These are phyloP conservation scores for Notechis scutatus DNA, from an alignment of 2,113 vertebrate genomes.

Conservation along the genomic window DNA sequence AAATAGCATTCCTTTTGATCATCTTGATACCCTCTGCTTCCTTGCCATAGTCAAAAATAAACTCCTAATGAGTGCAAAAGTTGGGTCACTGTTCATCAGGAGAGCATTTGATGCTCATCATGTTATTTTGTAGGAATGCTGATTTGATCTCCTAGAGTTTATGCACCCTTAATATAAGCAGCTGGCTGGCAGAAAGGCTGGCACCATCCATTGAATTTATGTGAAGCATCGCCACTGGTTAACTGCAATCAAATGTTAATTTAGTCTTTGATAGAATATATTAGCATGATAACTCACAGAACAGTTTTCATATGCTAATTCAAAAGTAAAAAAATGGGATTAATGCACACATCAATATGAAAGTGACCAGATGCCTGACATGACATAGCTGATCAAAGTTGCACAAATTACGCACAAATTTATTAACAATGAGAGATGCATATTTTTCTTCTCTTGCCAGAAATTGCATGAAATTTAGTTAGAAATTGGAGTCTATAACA, in stretches of 20 bases:
- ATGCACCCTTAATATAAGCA: constrained; percentile 53
- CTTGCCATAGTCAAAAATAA: constrained; percentile 17
- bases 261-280: constrained; percentile 65
- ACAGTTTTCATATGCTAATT: constrained; percentile 63
- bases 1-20: neutral
- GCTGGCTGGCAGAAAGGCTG: constrained; percentile 45
- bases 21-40: constrained; percentile 20
- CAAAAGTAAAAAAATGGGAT: constrained; percentile 57
- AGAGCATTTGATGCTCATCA: constrained; percentile 16
- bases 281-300: constrained; percentile 65
- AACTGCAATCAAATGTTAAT: constrained; percentile 66
- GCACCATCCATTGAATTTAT: constrained; percentile 50
- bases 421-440: constrained; percentile 20
- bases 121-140: constrained; percentile 34
- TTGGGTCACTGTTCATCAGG: constrained; percentile 32
- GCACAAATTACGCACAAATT: constrained; percentile 35
- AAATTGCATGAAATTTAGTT: constrained; percentile 47
- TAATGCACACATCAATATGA: constrained; percentile 61
- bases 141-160: constrained; percentile 32
- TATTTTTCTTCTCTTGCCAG: constrained; percentile 2
- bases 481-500: constrained; percentile 37
- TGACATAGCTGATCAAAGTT: constrained; percentile 57
- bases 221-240: constrained; percentile 55
- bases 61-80: constrained; percentile 19
- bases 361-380: constrained; percentile 52